Evolutionary conservation across 2,888 invertebrate species (phyloP), one percentile per base, ranked within the genome.

Genomic region (Lacanobia oleracea): DNA sequence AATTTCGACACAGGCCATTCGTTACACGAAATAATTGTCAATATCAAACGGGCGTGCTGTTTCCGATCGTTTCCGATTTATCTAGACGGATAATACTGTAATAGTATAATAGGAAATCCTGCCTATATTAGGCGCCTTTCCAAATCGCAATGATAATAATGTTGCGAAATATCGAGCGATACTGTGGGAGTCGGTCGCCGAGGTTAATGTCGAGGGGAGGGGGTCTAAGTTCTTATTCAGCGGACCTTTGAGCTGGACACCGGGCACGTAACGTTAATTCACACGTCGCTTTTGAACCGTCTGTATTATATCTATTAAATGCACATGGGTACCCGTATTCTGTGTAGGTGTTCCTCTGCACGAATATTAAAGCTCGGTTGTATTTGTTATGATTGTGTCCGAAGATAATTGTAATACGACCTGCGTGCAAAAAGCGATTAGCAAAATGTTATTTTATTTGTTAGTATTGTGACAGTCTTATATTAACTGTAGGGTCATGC

Each of bases 11-110:
- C 83, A 84, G 84, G 80, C 90, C 89, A 88, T 92, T 93, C 86
- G 88, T 92, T 91, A 90, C 81, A 87, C 88, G 79, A 91, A 93
- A 93, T 93, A 92, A 93, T 93, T 94, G 94, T 91, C 92, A 92
- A 91, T 93, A 91, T 88, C 85, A 86, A 86, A 84, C 85, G 76
- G 88, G 88, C 89, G 85, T 85, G 86, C 88, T 85, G 88, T 92
- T 92, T 92, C 91, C 90, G 91, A 91, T 87, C 88, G 88, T 90
- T 92, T 92, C 91, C 91, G 91, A 92, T 92, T 90, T 91, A 92
- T 90, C 88, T 90, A 83, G 84, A 85, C 75, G 85, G 82, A 90
- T 91, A 91, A 88, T 88, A 87, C 82, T 87, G 84, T 84, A 88
- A 89, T 88, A 89, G 87, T 87, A 89, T 91, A 90, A 92, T 93